Evolutionary conservation across 2,113 vertebrate species (phyloP).

Genomic region (Capreolus pygargus): DNA sequence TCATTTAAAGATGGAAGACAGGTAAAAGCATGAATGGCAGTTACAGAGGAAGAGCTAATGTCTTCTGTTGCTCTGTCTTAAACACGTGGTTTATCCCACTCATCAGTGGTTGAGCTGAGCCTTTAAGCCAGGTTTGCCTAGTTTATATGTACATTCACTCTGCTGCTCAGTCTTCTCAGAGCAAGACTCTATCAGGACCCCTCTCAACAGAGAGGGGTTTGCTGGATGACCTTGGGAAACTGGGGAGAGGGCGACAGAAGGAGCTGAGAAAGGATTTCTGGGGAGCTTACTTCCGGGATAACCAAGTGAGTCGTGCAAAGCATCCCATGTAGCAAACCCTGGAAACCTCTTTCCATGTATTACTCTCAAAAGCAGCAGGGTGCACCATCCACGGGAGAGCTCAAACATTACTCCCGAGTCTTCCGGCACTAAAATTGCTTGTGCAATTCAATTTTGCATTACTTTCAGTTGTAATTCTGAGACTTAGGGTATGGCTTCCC

Average conservation of each 20-base stretch:
- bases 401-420: background rate
- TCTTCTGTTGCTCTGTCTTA: background rate
- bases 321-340: background rate
- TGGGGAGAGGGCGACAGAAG: background rate
- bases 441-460: background rate
- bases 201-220: background rate
- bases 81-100: background rate
- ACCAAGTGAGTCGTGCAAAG: background rate
- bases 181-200: background rate
- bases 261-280: background rate
- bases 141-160: background rate
- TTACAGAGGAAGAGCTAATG: background rate
- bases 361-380: background rate
- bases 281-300: background rate
- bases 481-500: background rate
- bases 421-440: background rate
- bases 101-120: background rate
- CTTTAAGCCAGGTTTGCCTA: background rate
- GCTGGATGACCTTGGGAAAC: background rate
- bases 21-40: background rate
- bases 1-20: background rate
- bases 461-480: background rate
- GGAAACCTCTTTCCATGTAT: background rate
- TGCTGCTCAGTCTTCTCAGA: background rate
- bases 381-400: background rate